These are phyloP conservation scores for Archegozetes longisetosus DNA, from an alignment of 1,140 invertebrate genomes.

Conservation along the genomic window DNA sequence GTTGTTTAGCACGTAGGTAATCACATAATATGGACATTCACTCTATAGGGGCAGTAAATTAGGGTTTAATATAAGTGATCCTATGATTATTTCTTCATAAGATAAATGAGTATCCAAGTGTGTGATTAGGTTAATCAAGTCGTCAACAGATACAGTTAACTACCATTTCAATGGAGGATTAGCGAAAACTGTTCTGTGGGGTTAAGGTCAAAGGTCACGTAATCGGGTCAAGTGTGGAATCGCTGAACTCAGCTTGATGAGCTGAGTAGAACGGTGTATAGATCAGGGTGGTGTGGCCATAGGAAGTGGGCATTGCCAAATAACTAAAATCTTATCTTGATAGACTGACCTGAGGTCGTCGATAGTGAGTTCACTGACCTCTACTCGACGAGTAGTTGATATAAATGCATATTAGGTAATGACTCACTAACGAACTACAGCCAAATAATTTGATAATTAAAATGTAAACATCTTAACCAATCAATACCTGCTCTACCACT, in stretches of 20 bases:
- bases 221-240: neutral
- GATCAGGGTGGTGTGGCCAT: too few relatives aligned
- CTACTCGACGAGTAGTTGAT: neutral
- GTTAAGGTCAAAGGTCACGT: neutral
- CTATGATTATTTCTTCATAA: neutral
- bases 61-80: neutral
- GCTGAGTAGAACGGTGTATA: too few relatives aligned
- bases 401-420: neutral
- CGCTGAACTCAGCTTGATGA: neutral
- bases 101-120: neutral
- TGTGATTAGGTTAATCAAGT: neutral
- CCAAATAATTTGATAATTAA: neutral
- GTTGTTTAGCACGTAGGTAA: too few relatives aligned
- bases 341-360: too few relatives aligned
- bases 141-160: neutral
- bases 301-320: too few relatives aligned
- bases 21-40: neutral
- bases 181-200: neutral
- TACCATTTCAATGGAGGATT: neutral
- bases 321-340: too few relatives aligned
- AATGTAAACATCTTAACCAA: too few relatives aligned
- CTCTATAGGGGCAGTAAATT: too few relatives aligned
- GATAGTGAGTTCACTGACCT: too few relatives aligned
- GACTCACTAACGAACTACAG: neutral
- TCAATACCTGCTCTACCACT: neutral